phyloP scores from a whole-genome alignment of 1,140 invertebrate genomes.

The Aphidius ervi region DNA sequence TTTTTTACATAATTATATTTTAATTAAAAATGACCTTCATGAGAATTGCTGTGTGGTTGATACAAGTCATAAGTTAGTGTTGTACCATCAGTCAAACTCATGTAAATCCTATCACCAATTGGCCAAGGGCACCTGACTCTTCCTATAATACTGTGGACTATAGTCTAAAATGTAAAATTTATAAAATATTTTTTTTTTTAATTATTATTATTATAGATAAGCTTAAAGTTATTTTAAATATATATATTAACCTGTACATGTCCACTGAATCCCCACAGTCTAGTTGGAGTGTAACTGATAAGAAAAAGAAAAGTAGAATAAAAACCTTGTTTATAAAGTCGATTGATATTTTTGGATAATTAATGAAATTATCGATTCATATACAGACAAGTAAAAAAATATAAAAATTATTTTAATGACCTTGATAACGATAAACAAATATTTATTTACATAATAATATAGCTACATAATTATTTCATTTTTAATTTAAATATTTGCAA shows the following conservation, averaged over 20 bases:
- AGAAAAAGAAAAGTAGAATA: too few relatives aligned
- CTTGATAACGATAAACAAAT: too few relatives aligned
- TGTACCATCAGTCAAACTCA: constrained; percentile 73
- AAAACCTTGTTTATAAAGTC: too few relatives aligned
- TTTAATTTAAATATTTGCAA: too few relatives aligned
- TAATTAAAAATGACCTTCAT: constrained; percentile 56
- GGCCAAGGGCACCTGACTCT: constrained; percentile 82
- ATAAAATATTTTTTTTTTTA: too few relatives aligned
- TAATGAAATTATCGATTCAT: too few relatives aligned
- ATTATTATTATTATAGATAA: too few relatives aligned
- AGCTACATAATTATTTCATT: too few relatives aligned
- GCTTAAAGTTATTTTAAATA: too few relatives aligned
- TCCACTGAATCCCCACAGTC: constrained; percentile 90
- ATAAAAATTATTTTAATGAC: too few relatives aligned
- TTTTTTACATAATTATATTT: not conserved
- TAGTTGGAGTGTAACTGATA: constrained; percentile 80
- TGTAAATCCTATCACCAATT: constrained; percentile 71
- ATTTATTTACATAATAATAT: too few relatives aligned
- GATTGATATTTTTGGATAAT: too few relatives aligned
- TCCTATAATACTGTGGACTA: constrained; percentile 85
- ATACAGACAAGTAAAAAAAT: not conserved
- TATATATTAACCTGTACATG: constrained; percentile 65
- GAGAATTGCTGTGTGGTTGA: constrained; percentile 62
- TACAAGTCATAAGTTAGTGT: constrained; percentile 91
- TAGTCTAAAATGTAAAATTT: constrained; percentile 52